Conservation (phyloP, 2,888 invertebrate species). For the Alsophila aescularia region DNA sequence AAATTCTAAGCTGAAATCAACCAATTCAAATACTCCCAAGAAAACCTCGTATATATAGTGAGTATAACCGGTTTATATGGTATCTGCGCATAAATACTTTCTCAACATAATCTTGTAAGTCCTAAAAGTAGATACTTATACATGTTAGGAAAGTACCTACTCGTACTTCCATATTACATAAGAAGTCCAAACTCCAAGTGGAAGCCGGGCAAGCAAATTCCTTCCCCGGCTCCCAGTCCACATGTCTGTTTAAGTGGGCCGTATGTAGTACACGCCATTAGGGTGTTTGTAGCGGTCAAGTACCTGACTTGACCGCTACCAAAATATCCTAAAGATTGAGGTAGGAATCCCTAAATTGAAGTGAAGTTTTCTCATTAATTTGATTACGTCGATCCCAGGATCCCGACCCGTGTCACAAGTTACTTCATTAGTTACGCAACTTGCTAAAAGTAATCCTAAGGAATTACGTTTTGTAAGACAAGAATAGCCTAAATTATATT, state of each 20-base stretch:
- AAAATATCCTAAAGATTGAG: conserved; percentile 79
- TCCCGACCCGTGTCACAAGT: conserved; percentile 83
- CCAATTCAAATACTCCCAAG: no score
- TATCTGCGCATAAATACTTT: no score
- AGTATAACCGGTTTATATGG: no score
- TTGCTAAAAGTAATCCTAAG: conserved; percentile 78
- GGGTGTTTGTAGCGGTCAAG: conserved; percentile 51
- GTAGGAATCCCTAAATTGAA: conserved; percentile 80
- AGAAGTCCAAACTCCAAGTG: background rate
- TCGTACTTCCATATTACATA: background rate
- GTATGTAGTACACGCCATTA: conserved; percentile 49
- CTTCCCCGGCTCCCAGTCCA: conserved; percentile 7
- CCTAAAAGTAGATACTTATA: background rate
- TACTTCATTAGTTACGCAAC: conserved; percentile 83
- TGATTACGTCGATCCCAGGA: conserved; percentile 82
- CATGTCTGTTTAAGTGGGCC: conserved; percentile 33
- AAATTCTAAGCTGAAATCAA: no score
- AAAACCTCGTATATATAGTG: no score
- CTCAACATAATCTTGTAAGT: background rate
- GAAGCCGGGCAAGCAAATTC: conserved; percentile 11
- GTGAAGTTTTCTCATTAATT: conserved; percentile 84
- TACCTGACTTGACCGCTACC: conserved; percentile 70
- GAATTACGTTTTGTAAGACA: conserved; percentile 80
- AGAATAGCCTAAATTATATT: conserved; percentile 71
- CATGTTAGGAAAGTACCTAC: background rate